phyloP scores from a whole-genome alignment of 2,888 invertebrate species.

The Eupsilia transversa region DNA sequence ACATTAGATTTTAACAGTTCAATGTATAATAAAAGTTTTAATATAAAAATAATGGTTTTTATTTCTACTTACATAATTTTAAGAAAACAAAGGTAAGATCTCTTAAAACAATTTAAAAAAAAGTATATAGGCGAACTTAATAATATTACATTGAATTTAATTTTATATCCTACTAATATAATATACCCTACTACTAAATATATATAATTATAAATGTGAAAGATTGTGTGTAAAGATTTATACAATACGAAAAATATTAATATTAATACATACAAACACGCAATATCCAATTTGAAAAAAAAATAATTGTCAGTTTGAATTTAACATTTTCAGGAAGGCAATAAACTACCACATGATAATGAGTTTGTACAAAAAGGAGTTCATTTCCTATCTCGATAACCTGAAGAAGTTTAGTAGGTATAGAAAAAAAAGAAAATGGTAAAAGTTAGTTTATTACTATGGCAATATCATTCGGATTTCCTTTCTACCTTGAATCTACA shows the following conservation, averaged over 20 bases:
- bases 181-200: too few relatives aligned
- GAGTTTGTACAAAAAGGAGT: conserved; percentile 75
- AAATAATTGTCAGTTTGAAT: not conserved
- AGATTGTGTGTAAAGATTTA: too few relatives aligned
- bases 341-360: conserved; percentile 72
- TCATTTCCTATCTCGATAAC: conserved; percentile 73
- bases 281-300: too few relatives aligned
- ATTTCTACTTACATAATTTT: conserved; percentile 21
- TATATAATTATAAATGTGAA: too few relatives aligned
- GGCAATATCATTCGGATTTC: too few relatives aligned
- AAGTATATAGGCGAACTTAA: not conserved
- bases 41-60: conserved; percentile 71
- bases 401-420: conserved; percentile 66
- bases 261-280: too few relatives aligned
- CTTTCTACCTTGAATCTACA: conserved; percentile 67
- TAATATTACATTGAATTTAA: not conserved
- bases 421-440: conserved; percentile 64
- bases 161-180: too few relatives aligned
- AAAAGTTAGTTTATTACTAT: conserved; percentile 54
- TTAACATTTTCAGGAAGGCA: conserved; percentile 76
- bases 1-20: conserved; percentile 78
- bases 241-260: too few relatives aligned
- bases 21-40: conserved; percentile 85
- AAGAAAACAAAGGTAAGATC: not conserved
- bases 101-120: too few relatives aligned